Base-by-base conservation (phyloP, 37 sponge, comb jelly and placozoan genomes). In the Oopsacas minuta region DNA sequence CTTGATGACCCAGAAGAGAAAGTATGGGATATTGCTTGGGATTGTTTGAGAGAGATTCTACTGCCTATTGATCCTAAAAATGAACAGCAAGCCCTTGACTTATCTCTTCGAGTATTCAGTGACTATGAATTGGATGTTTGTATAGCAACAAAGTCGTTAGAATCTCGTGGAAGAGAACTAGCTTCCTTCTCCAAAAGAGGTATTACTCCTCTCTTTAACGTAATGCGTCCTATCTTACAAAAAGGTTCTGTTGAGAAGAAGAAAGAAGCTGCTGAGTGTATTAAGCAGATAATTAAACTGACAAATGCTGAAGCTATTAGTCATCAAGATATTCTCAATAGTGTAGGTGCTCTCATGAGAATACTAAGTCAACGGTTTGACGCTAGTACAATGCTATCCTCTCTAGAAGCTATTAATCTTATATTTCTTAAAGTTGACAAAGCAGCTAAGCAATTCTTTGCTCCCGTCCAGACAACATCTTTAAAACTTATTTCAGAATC, bases 311-410 rank as follows among this genome's bases (percentile, higher is more conserved):
- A 81, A n/a, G 87, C 75, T 61, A 61, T 61, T 34, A 61, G 17
- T 34, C 75, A 61, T 61, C 75, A 61, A 12, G 75, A 83, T 52
- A 30, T 86, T 34, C 75, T 61, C 75, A 61, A 61, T 34, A 61
- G 75, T 61, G 75, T 61, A n/a, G 99, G 99, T 0, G 96, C 99
- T 17, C 89, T 98, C 10, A 98, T 98, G n/a, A 84, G 99, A 22
- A 89, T 98, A 12, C 83, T 95, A 8, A 92, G 99, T 1, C 96
- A 98, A 49, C 81, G 94, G 30, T 95, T 85, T 52, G 87, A 87
- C 12, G 88, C 91, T 86, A 90, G 84, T 69, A 89, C 95, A 52
- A 90, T 88, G 69, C 88, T 92, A 49, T 92, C 99, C n/a, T 90
- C 91, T 0, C 88, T 98, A 38, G 91, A 95, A 42, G 90, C 96